Base-by-base conservation (phyloP, 2,888 invertebrate species). In the Papilio protenor region DNA sequence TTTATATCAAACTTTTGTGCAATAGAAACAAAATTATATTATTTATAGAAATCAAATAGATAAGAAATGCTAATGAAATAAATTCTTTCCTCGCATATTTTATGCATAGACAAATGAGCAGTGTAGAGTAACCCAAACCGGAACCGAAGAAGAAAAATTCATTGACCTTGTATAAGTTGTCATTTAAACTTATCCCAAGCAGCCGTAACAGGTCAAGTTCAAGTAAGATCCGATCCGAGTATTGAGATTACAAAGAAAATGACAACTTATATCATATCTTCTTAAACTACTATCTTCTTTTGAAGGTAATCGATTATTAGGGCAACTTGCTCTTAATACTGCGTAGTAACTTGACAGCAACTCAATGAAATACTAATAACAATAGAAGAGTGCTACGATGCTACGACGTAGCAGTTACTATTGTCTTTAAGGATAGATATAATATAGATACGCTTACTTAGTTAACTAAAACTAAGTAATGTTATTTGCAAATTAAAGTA, bases 141-240 rank as follows among this genome's bases (percentile, higher is more conserved):
- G n/a, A 59, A 21, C n/a, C 21, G 10, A 14, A 61, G 3, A 14
- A 33, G 64, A 27, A n/a, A 21, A 66, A 14, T 16, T 21, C 40
- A 64, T 52, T 75, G 27, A n/a, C 33, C 21, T 49, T 74, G 27
- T 40, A n/a, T 8, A 14, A 45, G 16, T 14, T 61, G 12, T 61
- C 45, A 6, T 23, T 45, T 23, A 4, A 27, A 61, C 59, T 59
- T 73, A 73, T 59, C 73, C 23, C 73, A 59, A 73, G 5, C n/a
- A 14, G 12, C 14, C 33, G 5, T 18, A 73, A 45, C n/a, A 66
- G 64, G 64, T 66, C 64, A 47, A 61, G 64, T 74, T 66, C 64
- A 74, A 40, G 55, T 21, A 73, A 59, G 18, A 40, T 27, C 27
- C 73, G 47, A 73, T 73, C 47, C 1, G 3, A 47, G 23, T 16